Conservation (phyloP, 1,140 invertebrate genomes). For the Stegodyphus mimosarum region DNA sequence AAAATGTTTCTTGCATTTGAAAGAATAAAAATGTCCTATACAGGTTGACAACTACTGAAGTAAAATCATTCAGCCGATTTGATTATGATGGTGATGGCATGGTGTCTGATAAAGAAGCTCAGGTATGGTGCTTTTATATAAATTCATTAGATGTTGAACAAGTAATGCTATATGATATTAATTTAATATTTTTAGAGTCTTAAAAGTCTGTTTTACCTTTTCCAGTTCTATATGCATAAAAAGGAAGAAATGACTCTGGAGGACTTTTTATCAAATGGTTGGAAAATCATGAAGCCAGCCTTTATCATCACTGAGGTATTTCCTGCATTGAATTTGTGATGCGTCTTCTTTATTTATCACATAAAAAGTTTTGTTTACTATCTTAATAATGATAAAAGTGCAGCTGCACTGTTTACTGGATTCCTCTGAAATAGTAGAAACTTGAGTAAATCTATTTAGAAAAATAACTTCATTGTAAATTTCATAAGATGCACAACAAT, state of each 20-base stretch:
- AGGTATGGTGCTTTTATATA: constrained; percentile 14
- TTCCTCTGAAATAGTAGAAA: no score
- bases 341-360: background rate
- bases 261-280: constrained; percentile 37
- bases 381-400: no score
- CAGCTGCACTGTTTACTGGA: no score
- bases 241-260: constrained; percentile 44
- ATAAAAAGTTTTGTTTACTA: background rate
- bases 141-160: background rate
- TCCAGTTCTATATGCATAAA: constrained; percentile 57
- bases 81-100: constrained; percentile 58
- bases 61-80: constrained; percentile 40
- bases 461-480: no score
- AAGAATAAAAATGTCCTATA: background rate
- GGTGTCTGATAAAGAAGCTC: constrained; percentile 49
- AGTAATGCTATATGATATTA: no score
- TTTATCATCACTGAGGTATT: constrained; percentile 40
- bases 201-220: background rate
- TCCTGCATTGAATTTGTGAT: background rate
- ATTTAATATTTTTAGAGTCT: background rate
- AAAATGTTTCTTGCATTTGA: no score
- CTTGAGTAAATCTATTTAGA: no score
- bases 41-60: constrained; percentile 42
- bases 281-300: constrained; percentile 53
- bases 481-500: no score